Percentiles rank a stretch among this genome's conserved stretches.
phyloP scores from a whole-genome alignment of 2,888 invertebrate genomes.

The Lithophane semibrunnea region DNA sequence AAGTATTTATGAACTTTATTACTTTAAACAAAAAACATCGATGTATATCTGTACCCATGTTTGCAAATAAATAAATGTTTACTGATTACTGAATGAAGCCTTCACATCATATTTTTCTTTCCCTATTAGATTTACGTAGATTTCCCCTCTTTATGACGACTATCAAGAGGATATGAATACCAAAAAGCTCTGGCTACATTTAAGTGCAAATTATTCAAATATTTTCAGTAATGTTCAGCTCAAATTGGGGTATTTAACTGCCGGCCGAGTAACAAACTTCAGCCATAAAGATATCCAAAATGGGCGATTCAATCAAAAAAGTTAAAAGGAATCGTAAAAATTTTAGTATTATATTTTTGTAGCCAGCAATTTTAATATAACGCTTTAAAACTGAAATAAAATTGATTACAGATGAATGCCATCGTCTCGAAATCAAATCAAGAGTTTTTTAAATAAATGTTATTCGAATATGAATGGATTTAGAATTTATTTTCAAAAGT shows the following conservation, averaged over 20 bases:
- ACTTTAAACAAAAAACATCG: too few relatives aligned
- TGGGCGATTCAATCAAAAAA: constrained; percentile 66
- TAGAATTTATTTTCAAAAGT: constrained; percentile 38
- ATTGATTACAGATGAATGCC: constrained; percentile 52
- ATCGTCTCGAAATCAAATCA: constrained; percentile 43
- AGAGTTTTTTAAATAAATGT: constrained; percentile 21
- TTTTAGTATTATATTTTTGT: constrained; percentile 54
- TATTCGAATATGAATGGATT: constrained; percentile 19
- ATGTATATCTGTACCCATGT: too few relatives aligned
- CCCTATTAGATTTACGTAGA: constrained; percentile 29
- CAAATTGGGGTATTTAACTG: constrained; percentile 62
- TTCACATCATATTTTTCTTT: constrained; percentile 17
- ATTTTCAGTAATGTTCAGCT: constrained; percentile 61
- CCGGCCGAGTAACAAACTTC: constrained; percentile 61
- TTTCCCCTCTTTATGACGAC: constrained; percentile 34
- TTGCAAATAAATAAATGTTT: too few relatives aligned
- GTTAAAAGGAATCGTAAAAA: constrained; percentile 59
- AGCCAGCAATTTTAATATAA: constrained; percentile 47
- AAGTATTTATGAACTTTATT: constrained; percentile 29
- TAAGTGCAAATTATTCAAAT: constrained; percentile 61
- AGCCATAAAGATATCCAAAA: constrained; percentile 62
- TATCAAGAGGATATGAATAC: constrained; percentile 57
- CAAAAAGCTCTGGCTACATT: constrained; percentile 46
- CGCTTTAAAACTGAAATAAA: constrained; percentile 50
- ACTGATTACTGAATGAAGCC: too few relatives aligned